Conservation (phyloP, 1,140 invertebrate species). For the Latrodectus geometricus region DNA sequence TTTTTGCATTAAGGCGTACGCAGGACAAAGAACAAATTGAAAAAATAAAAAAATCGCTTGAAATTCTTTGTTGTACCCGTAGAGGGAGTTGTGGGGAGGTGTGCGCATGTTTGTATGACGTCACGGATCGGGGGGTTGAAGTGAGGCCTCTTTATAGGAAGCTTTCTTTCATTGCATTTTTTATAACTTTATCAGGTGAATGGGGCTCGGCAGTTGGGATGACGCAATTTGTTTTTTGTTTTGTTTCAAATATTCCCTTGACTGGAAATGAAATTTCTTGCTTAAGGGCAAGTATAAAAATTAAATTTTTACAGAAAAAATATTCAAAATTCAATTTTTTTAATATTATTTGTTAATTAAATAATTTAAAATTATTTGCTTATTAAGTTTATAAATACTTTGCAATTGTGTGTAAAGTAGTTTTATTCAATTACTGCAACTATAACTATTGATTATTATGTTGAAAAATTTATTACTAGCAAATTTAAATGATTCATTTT, state of each 20-base stretch:
- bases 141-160: conserved; percentile 39
- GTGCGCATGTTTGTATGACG: conserved; percentile 43
- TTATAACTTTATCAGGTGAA: conserved; percentile 39
- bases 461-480: no score
- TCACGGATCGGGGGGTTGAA: conserved; percentile 26
- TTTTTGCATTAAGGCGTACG: background rate
- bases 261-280: conserved; percentile 31
- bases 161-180: background rate
- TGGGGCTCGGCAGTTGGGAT: conserved; percentile 51
- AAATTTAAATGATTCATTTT: no score
- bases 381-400: no score
- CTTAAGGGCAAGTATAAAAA: background rate
- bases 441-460: no score
- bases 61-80: conserved; percentile 44
- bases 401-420: no score
- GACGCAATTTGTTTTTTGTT: conserved; percentile 60
- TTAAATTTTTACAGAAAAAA: no score
- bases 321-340: no score
- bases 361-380: no score
- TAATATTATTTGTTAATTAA: no score
- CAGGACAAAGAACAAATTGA: conserved; percentile 4
- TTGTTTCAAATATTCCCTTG: conserved; percentile 50
- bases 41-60: conserved; percentile 26
- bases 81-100: conserved; percentile 9
- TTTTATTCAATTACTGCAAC: no score